Conservation (phyloP, 2,888 invertebrate species). For the Tachystola acroxantha region DNA sequence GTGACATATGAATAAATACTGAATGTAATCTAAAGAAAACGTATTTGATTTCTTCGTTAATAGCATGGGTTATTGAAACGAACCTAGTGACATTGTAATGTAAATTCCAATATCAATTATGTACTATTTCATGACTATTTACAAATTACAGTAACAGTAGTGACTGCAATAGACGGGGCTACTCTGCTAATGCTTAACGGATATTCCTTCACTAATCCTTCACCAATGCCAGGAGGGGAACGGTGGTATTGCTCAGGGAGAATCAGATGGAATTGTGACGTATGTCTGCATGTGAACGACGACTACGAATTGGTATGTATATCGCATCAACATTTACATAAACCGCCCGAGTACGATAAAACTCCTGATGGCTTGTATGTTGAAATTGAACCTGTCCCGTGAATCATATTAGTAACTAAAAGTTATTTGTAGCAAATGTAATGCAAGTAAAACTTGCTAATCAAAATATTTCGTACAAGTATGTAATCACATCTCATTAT, state of each 20-base stretch:
- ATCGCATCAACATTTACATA: conserved; percentile 56
- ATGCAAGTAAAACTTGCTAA: too few relatives aligned
- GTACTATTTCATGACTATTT: too few relatives aligned
- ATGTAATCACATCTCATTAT: too few relatives aligned
- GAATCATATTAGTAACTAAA: background rate
- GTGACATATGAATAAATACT: too few relatives aligned
- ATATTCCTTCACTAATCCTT: conserved; percentile 61
- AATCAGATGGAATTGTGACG: conserved; percentile 50
- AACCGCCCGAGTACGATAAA: conserved; percentile 53
- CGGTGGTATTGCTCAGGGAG: conserved; percentile 68
- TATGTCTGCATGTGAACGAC: conserved; percentile 66
- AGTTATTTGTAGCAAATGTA: background rate
- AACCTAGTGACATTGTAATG: too few relatives aligned
- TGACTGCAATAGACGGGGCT: conserved; percentile 64
- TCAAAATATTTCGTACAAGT: too few relatives aligned
- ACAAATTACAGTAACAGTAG: conserved; percentile 58
- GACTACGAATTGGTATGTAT: conserved; percentile 67
- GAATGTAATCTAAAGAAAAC: too few relatives aligned
- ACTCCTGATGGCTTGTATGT: conserved; percentile 53
- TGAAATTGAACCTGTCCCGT: conserved; percentile 33
- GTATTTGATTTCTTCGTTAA: too few relatives aligned
- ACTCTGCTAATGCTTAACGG: conserved; percentile 64
- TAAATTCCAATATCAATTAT: too few relatives aligned
- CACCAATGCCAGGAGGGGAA: conserved; percentile 62
- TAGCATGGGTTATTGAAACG: too few relatives aligned